These are phyloP conservation scores for Gonocerus acuteangulatus DNA, from an alignment of 2,888 invertebrate species.

Conservation along the genomic window DNA sequence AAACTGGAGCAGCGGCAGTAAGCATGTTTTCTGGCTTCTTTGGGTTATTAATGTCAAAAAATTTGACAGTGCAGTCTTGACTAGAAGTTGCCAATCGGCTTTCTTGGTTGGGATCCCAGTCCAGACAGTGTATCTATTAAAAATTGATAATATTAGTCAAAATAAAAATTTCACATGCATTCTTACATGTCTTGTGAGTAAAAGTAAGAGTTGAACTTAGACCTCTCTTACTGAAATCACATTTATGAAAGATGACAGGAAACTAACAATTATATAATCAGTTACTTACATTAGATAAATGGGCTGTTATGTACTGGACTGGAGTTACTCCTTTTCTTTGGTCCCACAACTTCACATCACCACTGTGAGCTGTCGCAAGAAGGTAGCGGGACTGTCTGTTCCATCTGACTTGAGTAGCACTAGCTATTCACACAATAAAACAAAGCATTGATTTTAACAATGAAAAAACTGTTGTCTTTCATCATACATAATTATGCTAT, in stretches of 20 bases:
- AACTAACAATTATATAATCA: slow-evolving; percentile 16
- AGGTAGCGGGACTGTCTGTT: slow-evolving; percentile 75
- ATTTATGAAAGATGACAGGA: no score
- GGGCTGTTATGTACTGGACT: slow-evolving; percentile 87
- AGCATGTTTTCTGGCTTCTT: slow-evolving; percentile 75
- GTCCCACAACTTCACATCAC: slow-evolving; percentile 93
- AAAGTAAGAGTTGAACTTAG: no score
- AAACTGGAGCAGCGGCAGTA: slow-evolving; percentile 78
- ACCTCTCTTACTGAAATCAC: no score
- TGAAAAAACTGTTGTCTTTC: no score
- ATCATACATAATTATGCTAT: no score
- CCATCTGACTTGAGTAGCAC: slow-evolving; percentile 91
- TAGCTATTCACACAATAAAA: slow-evolving; percentile 51
- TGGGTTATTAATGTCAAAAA: slow-evolving; percentile 83
- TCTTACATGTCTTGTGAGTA: no score
- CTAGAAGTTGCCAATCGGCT: slow-evolving; percentile 84
- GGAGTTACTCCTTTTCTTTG: slow-evolving; percentile 79
- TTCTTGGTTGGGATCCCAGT: slow-evolving; percentile 84
- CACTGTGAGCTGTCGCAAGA: slow-evolving; percentile 90
- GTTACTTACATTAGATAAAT: slow-evolving; percentile 55
- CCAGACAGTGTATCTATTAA: slow-evolving; percentile 80
- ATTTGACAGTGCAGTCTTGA: slow-evolving; percentile 91
- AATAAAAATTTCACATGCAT: no score
- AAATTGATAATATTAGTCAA: not conserved
- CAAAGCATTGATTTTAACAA: no score